phyloP scores from a whole-genome alignment of 2,113 vertebrate species.

The Hippocampus abdominalis region DNA sequence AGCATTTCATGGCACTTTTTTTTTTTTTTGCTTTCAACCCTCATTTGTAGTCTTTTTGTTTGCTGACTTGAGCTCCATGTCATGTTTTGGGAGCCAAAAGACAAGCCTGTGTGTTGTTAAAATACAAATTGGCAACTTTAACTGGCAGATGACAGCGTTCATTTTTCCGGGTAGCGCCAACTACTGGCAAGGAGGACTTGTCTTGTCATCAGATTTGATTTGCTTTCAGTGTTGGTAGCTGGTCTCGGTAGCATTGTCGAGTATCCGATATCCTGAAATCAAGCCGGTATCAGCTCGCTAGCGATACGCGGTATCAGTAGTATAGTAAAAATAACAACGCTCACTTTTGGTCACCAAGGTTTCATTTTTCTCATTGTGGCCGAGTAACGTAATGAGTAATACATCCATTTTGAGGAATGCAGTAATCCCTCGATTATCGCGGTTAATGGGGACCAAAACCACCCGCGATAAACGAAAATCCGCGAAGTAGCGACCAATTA shows the following conservation, averaged over 20 bases:
- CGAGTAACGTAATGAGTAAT: not conserved
- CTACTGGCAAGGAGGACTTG: no score
- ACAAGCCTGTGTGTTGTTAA: not conserved
- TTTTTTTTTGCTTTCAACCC: not conserved
- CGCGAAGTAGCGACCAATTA: no score
- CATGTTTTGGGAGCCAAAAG: not conserved
- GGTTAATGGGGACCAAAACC: no score
- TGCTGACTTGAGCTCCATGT: not conserved
- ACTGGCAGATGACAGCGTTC: not conserved
- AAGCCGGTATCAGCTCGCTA: no score
- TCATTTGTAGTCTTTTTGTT: not conserved
- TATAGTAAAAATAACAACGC: not conserved
- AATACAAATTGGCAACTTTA: not conserved
- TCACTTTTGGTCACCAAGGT: not conserved
- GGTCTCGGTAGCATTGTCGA: no score
- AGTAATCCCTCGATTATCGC: no score
- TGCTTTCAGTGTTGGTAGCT: no score
- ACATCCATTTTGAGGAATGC: not conserved
- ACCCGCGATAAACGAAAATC: no score
- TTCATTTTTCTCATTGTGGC: not conserved
- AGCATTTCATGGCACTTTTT: conserved; percentile 13
- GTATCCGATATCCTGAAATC: no score
- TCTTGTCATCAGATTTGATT: no score
- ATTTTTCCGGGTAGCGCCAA: not conserved
- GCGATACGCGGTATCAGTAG: no score